These are phyloP conservation scores for Tapera naevia DNA, from an alignment of 2,797 vertebrate species.

Conservation along the genomic window DNA sequence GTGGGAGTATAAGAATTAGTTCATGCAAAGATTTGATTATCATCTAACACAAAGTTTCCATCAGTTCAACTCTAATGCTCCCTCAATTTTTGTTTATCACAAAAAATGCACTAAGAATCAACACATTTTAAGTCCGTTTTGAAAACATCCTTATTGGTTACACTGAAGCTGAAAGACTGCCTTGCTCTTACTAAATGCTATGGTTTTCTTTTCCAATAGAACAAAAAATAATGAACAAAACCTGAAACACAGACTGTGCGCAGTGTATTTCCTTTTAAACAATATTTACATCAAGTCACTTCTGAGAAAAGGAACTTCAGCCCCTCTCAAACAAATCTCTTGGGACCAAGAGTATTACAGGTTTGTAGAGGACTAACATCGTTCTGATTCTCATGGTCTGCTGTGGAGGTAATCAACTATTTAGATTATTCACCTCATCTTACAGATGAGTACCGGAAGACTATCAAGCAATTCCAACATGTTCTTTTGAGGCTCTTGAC, in stretches of 20 bases:
- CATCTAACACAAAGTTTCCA: neutral
- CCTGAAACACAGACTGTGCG: neutral
- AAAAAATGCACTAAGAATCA: neutral
- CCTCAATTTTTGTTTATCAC: neutral
- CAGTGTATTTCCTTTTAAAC: neutral
- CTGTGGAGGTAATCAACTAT: neutral
- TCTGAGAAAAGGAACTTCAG: neutral
- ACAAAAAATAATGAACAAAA: neutral
- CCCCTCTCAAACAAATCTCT: neutral
- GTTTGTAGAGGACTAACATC: neutral
- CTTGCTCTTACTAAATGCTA: neutral
- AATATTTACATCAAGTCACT: neutral
- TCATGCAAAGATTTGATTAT: neutral
- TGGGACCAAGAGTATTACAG: neutral
- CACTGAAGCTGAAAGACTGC: neutral
- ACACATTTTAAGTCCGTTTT: neutral
- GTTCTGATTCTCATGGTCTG: neutral
- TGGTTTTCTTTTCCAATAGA: neutral
- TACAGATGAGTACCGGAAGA: neutral
- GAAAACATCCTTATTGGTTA: neutral
- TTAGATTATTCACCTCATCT: neutral
- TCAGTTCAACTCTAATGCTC: neutral
- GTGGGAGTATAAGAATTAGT: neutral
- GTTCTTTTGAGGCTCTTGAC: neutral
- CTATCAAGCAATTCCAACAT: neutral